Conservation (phyloP, 2,113 vertebrate species). For the Camelus bactrianus region DNA sequence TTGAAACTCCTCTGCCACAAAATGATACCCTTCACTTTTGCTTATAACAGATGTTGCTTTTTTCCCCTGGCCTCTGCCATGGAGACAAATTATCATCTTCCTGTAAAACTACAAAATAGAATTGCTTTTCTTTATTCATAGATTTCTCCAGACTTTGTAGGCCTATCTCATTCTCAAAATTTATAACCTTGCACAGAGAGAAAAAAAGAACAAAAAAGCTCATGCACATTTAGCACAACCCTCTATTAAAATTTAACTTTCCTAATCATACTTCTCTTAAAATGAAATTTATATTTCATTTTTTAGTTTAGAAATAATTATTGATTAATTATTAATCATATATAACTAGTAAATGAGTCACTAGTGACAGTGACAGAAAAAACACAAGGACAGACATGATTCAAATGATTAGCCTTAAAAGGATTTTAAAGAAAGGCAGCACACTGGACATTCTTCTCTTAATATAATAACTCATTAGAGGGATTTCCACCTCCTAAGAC, state of each 20-base stretch:
- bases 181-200: constrained; percentile 48
- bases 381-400: constrained; percentile 73
- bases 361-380: constrained; percentile 59
- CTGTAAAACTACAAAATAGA: constrained; percentile 56
- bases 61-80: background rate
- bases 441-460: constrained; percentile 65
- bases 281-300: constrained; percentile 65
- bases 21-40: background rate
- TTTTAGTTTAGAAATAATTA: constrained; percentile 77
- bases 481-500: constrained; percentile 61
- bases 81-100: constrained; percentile 41
- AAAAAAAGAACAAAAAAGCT: background rate
- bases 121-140: constrained; percentile 70
- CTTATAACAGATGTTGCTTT: background rate
- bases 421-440: constrained; percentile 58
- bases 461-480: constrained; percentile 77
- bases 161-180: constrained; percentile 56
- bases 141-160: constrained; percentile 64
- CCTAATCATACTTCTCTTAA: constrained; percentile 41
- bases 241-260: constrained; percentile 43
- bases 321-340: constrained; percentile 78
- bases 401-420: constrained; percentile 64
- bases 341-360: constrained; percentile 66
- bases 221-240: background rate
- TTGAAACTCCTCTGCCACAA: background rate